These are phyloP conservation scores for Danio jaintianensis DNA, from an alignment of 2,797 vertebrate species.

Conservation along the genomic window DNA sequence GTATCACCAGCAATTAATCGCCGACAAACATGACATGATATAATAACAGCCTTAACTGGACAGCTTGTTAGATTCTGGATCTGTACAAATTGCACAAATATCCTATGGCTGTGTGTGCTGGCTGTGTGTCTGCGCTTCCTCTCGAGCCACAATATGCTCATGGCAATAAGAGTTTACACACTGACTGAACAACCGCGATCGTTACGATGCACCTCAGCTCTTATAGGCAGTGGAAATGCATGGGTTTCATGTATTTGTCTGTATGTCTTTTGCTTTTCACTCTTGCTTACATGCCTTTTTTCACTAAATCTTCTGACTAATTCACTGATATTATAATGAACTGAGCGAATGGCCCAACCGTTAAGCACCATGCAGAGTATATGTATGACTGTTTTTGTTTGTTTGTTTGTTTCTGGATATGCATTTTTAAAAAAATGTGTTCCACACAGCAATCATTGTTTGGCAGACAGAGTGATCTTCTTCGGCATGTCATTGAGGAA, in stretches of 20 bases:
- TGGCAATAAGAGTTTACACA: constrained; percentile 41
- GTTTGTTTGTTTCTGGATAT: neutral
- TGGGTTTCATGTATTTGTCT: constrained; percentile 26
- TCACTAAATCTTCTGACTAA: constrained; percentile 56
- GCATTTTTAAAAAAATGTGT: constrained; percentile 12
- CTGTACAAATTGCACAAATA: constrained; percentile 33
- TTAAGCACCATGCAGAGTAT: constrained; percentile 14
- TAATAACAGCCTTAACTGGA: constrained; percentile 15
- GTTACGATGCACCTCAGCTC: constrained; percentile 29
- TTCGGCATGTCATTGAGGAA: constrained; percentile 46
- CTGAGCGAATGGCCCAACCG: constrained; percentile 12
- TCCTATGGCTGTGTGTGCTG: constrained; percentile 46
- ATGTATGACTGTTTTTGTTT: constrained; percentile 10
- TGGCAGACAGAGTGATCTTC: constrained; percentile 29
- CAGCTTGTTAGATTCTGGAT: constrained; percentile 38
- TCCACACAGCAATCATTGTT: constrained; percentile 33
- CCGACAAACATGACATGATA: constrained; percentile 15
- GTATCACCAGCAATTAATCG: constrained; percentile 24
- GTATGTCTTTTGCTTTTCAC: constrained; percentile 24
- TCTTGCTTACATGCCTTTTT: constrained; percentile 33
- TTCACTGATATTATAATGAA: constrained; percentile 43
- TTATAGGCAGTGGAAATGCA: constrained; percentile 27
- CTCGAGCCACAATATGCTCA: constrained; percentile 24
- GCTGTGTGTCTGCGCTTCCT: constrained; percentile 39
- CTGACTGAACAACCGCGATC: constrained; percentile 22